Base-by-base conservation (phyloP, 2,888 invertebrate species). In the Cinara cedri region DNA sequence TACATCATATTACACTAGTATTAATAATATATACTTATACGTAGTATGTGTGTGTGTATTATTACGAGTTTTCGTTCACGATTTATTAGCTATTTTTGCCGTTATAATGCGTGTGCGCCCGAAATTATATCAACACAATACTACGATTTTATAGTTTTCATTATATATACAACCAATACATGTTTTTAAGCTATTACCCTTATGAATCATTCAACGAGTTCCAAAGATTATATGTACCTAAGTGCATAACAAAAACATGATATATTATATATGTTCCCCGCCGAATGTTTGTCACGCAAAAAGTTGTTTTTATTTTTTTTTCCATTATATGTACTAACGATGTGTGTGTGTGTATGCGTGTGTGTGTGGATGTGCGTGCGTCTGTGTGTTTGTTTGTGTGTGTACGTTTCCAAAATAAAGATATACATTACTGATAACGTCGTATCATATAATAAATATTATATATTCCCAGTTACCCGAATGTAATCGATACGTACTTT, bases 61-160 rank as follows among this genome's bases (percentile, higher is more conserved):
- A 26, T 26, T 51, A 19, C 19, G 8, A 1, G 21, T 46, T 60
- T 72, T 62, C 26, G 19, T 34, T 26, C 10, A 9, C 26, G 72
- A 72, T 62, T 62, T 62, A 62, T 72, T n/a, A 26, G 46, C 10
- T 10, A n/a, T 62, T 60, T 60, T 49, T 62, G 60, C 49, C 60
- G 72, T 26, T 14, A 0, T 8, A 24, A 24, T 8, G 72, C 72
- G 46, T 49, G 72, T 46, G 26, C 14, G 3, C 19, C 9, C 19
- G 19, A 26, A 46, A 60, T 72, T 60, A 60, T 14, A 14, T 46
- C 19, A n/a, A 60, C 24, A 60, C 16, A 24, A 26, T 60, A 60
- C 14, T 46, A 10, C 21, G 14, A 54, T 21, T 8, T 3, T 42
- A 42, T 54, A 34, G 34, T 34, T 34, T 34, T 34, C 6, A 34